These are phyloP conservation scores for Carassius auratus DNA, from an alignment of 2,113 vertebrate species.

Conservation along the genomic window DNA sequence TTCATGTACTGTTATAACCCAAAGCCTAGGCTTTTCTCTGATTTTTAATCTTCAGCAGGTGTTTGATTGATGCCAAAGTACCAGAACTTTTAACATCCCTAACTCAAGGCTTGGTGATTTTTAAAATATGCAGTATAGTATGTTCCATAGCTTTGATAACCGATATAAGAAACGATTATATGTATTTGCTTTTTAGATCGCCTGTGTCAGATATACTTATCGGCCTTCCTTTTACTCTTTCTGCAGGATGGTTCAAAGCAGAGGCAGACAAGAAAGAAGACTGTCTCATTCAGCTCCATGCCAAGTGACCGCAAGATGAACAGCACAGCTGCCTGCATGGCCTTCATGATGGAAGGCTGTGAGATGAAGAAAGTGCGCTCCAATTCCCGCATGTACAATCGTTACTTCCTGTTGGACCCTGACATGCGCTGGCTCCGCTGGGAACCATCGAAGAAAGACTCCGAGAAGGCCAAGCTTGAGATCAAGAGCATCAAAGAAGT, in stretches of 20 bases:
- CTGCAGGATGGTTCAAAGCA: conserved; percentile 87
- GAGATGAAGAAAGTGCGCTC: conserved; percentile 94
- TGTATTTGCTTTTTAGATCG: background rate
- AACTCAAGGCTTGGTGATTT: too few species aligned
- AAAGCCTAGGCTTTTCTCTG: too few species aligned
- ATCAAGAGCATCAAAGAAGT: conserved; percentile 92
- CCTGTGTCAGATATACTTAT: background rate
- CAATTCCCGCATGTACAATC: conserved; percentile 92
- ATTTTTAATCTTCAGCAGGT: too few species aligned
- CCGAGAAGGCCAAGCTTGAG: conserved; percentile 89
- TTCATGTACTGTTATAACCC: too few species aligned
- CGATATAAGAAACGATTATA: background rate
- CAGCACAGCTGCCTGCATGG: conserved; percentile 91
- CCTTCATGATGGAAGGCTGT: conserved; percentile 93
- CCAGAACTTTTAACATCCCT: too few species aligned
- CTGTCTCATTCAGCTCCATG: conserved; percentile 93
- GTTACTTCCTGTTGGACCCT: conserved; percentile 87
- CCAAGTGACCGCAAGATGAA: conserved; percentile 89
- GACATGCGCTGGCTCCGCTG: conserved; percentile 89
- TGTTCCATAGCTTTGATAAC: background rate
- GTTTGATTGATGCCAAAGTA: too few species aligned
- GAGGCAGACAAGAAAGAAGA: conserved; percentile 86
- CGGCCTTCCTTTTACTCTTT: conserved; percentile 40
- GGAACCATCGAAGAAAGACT: conserved; percentile 94
- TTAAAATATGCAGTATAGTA: background rate